Evolutionary conservation across 53 echinoderm and acorn worm genomes (phyloP), one percentile per base, ranked within the genome.

Genomic region (Patiria pectinifera): DNA sequence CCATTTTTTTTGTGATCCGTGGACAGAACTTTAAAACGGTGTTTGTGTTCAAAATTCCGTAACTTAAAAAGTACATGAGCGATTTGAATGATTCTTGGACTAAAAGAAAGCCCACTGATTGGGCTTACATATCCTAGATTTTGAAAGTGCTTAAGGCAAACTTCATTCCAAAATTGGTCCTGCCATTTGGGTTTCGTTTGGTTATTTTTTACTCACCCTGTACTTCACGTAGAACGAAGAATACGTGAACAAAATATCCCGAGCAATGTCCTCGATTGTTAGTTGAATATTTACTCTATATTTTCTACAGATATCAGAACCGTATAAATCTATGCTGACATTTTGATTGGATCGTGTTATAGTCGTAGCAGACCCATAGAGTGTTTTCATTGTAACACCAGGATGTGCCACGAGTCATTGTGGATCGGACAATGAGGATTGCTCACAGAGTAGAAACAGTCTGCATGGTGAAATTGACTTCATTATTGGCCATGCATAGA

Each of bases 261-360:
- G 58, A 48, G 12, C 82, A 48, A 46, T 11, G 82, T 53, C 82
- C 82, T 82, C 49, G 8, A 8, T 53, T 6, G 53, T 53, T 53
- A 53, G 53, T 53, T 53, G 53, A 8, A 8, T 5, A 53, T 35
- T 35, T 53, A 53, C 53, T 45, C 49, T 48, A 5, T 63, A 60
- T 60, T 62, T 59, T 61, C 23, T 83, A 60, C 14, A 22, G 24
- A 62, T 61, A 24, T 83, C 58, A 59, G 2, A 23, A 25, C 59
- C 25, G 83, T 83, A 19, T 59, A 25, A 62, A 8, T 60, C 23
- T 26, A 83, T 60, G 24, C 62, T 83, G 83, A 83, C 83, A 59
- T 59, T 61, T 83, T 83, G 59, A 83, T 83, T 83, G 83, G 83
- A 61, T 61, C 26, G 25, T 83, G 19, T 15, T 58, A 35, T 59